Percentiles rank a stretch among this genome's conserved stretches.
Evolutionary conservation across 2,888 invertebrate species (phyloP).

Genomic region (Protodeltote pygarga): DNA sequence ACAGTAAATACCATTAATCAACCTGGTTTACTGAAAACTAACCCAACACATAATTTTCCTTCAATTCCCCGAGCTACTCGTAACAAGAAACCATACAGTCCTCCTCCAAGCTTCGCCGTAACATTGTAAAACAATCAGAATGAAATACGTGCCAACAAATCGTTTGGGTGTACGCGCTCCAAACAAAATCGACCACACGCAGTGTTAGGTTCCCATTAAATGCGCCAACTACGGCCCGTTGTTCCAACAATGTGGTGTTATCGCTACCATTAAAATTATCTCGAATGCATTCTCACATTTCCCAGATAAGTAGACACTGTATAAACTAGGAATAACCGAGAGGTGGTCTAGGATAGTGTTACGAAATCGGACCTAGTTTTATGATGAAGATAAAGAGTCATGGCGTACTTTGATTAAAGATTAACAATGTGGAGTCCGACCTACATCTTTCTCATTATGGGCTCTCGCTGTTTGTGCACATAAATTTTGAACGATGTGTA

Average conservation of each 20-base stretch:
- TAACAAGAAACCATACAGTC: slow-evolving; percentile 25
- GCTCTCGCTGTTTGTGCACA: too few species aligned
- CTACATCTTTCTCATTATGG: too few species aligned
- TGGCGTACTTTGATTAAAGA: neutral
- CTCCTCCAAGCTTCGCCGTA: slow-evolving; percentile 19
- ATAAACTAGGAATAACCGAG: slow-evolving; percentile 29
- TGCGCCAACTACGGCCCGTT: slow-evolving; percentile 33
- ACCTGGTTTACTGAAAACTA: slow-evolving; percentile 22
- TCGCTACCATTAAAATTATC: slow-evolving; percentile 51
- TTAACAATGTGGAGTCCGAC: neutral
- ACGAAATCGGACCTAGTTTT: slow-evolving; percentile 26
- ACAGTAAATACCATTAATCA: slow-evolving; percentile 16
- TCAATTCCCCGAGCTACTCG: slow-evolving; percentile 4
- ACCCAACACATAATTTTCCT: slow-evolving; percentile 30
- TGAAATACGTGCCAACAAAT: slow-evolving; percentile 33
- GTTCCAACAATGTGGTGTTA: slow-evolving; percentile 40
- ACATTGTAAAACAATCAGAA: slow-evolving; percentile 33
- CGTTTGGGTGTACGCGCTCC: slow-evolving; percentile 11
- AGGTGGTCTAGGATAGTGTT: slow-evolving; percentile 34
- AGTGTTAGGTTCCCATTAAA: slow-evolving; percentile 32
- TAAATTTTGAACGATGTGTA: too few species aligned
- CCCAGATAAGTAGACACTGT: slow-evolving; percentile 43
- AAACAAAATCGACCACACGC: slow-evolving; percentile 45
- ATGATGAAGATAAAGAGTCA: slow-evolving; percentile 18
- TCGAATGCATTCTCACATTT: slow-evolving; percentile 43